Conservation (phyloP, 2,113 vertebrate genomes). For the Oreochromis niloticus region DNA sequence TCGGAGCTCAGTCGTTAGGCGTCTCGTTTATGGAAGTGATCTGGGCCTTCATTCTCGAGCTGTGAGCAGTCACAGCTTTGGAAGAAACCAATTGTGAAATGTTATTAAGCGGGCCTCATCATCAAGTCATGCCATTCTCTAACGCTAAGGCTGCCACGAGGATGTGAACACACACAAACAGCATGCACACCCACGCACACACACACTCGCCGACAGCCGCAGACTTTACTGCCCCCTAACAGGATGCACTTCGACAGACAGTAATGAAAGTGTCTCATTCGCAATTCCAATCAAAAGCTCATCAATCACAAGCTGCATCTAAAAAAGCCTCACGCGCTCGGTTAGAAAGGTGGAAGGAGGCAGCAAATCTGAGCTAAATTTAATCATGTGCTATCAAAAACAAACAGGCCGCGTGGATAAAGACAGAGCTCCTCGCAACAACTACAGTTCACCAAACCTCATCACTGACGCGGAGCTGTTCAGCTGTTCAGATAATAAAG, state of each 20-base stretch:
- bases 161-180: not conserved
- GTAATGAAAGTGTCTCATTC: constrained; percentile 75
- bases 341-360: constrained; percentile 30
- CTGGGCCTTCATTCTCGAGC: constrained; percentile 22
- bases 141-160: not conserved
- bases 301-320: constrained; percentile 63
- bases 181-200: not conserved
- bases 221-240: constrained; percentile 59
- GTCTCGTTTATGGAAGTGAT: constrained; percentile 34
- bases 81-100: constrained; percentile 56
- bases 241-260: constrained; percentile 67
- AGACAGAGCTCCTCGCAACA: not conserved
- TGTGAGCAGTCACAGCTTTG: constrained; percentile 21
- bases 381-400: constrained; percentile 52
- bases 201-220: not conserved
- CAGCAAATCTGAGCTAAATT: constrained; percentile 43
- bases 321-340: constrained; percentile 25
- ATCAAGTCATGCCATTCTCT: constrained; percentile 36
- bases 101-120: constrained; percentile 60
- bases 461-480: not conserved
- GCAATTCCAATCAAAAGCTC: constrained; percentile 72
- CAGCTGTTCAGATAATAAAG: not conserved
- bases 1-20: constrained; percentile 29
- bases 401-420: constrained; percentile 13
- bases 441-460: not conserved